phyloP scores from a whole-genome alignment of 2,888 invertebrate genomes.

The Lithophane ornitopus region DNA sequence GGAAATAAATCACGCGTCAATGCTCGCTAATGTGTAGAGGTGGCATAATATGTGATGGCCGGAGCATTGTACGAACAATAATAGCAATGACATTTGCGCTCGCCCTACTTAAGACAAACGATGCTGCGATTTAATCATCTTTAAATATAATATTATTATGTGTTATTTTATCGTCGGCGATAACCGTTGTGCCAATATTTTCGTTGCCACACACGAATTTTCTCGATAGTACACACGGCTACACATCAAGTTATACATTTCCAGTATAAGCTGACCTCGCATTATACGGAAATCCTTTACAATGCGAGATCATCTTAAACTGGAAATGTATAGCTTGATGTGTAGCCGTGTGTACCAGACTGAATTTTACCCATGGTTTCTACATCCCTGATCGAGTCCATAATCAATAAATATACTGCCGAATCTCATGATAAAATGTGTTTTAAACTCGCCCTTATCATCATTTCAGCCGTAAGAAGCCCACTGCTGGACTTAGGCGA shows the following conservation, averaged over 20 bases:
- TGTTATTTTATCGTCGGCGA: constrained; percentile 49
- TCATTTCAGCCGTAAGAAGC: background rate
- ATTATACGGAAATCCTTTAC: too few relatives aligned
- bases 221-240: too few relatives aligned
- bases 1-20: constrained; percentile 13
- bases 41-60: constrained; percentile 47
- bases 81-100: constrained; percentile 69
- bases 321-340: too few relatives aligned
- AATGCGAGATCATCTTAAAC: too few relatives aligned
- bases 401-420: background rate
- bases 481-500: background rate
- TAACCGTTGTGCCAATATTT: constrained; percentile 35
- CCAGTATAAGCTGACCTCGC: too few relatives aligned
- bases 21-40: constrained; percentile 20
- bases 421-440: background rate
- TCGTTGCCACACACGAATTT: constrained; percentile 25
- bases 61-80: constrained; percentile 64
- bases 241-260: too few relatives aligned
- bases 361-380: background rate
- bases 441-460: background rate
- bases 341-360: too few relatives aligned
- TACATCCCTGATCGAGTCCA: background rate
- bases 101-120: constrained; percentile 62
- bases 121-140: constrained; percentile 60
- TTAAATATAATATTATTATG: constrained; percentile 60